Base-by-base conservation (phyloP, 2,888 invertebrate genomes). In the Nowickia ferox region DNA sequence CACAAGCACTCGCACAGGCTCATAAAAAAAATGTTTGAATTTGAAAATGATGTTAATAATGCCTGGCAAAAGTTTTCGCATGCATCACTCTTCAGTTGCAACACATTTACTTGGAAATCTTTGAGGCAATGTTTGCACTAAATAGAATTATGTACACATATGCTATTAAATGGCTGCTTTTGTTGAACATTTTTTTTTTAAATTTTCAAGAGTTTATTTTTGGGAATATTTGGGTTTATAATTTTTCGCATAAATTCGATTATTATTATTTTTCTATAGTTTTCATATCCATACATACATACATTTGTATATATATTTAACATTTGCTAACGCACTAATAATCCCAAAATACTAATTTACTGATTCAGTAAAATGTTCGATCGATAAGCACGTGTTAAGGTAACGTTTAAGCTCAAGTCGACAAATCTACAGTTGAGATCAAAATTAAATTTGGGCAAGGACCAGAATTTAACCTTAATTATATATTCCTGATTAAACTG, bases 81-180 rank as follows among this genome's bases (percentile, higher is more conserved):
- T 38, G 11, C 69, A 42, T 9, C 44, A n/a, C 44, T 44, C 22
- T 53, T 51, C 53, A n/a, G 42, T 75, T 57, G 55, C 66, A 55
- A 22, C 55, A 77, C 55, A 65, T 65, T 72, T 72, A n/a, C 17
- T 72, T 72, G 79, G 79, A 79, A 79, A 44, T 63, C 2, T 63
- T 71, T 46, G 22, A 40, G 15, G 19, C 53, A 30, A 38, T 44
- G 61, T 42, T 53, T n/a, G 22, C n/a, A 38, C 13, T 30, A 65
- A 65, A 65, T 17, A 11, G 1, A 30, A 75, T 48, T 48, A 9
- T 30, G 30, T 30, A 30, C 2, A 6, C 6, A 1, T 10, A 17
- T 13, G 19, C 40, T n/a, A n/a, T n/a, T 61, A n/a, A 61, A 63
- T 40, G 40, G 9, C 1, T 6, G 19, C 1, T 59, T 46, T 44